Evolutionary conservation across 1,140 invertebrate genomes (phyloP), one percentile per base, ranked within the genome.

Genomic region (Paramacrobiotus metropolitanus): DNA sequence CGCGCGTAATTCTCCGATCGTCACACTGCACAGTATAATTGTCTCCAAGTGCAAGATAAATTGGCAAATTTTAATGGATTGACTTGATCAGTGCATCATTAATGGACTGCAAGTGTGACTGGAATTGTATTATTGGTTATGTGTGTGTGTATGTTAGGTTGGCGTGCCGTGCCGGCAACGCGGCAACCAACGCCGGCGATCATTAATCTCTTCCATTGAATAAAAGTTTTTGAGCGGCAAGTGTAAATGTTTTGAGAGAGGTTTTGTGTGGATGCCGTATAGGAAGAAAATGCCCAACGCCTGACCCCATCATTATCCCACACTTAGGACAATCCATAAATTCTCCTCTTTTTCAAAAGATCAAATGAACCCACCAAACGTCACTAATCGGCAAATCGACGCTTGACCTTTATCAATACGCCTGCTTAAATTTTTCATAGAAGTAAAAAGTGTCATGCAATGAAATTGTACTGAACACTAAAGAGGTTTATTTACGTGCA

Each of bases 11-110:
- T n/a, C n/a, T n/a, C n/a, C n/a, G n/a, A n/a, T n/a, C n/a, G n/a
- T 9, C 34, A 40, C 34, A 9, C 34, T 40, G 34, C 34, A 40
- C 34, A 9, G 34, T 9, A n/a, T 40, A 40, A 40, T 9, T 40
- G 34, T n/a, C 34, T 9, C 9, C 34, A n/a, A 9, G 34, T n/a
- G 34, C 34, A 40, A 40, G 34, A 40, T 40, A 40, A 40, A 40
- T 40, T 40, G 34, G n/a, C 34, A 40, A 40, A 40, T 40, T 55
- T 55, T 55, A 55, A 55, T 55, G 48, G 48, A 18, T 4, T 55
- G 48, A 55, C 48, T 55, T 28, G 48, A 55, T 55, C 48, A 55
- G 48, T 18, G 24, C 24, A 28, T 55, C 48, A 55, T 55, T 55
- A 55, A 15, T 4, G 24, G 48, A 4, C 9, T 18, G 48, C 24